These are phyloP conservation scores for Tinamus guttatus DNA, from an alignment of 2,113 vertebrate species.

Conservation along the genomic window DNA sequence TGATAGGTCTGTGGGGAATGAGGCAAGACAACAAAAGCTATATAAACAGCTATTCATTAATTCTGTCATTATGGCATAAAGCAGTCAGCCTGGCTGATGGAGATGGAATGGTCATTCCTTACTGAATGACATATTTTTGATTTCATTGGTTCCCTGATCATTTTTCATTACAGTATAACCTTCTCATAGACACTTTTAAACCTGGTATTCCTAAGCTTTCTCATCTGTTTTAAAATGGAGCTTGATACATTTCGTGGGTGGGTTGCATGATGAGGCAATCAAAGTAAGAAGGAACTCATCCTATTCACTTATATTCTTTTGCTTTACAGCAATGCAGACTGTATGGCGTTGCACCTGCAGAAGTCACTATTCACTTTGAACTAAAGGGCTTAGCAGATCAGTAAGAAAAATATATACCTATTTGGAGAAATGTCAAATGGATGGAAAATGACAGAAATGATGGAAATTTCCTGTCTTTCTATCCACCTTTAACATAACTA, in stretches of 20 bases:
- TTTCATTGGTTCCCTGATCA: not conserved
- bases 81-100: not conserved
- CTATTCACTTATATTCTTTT: not conserved
- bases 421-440: not conserved
- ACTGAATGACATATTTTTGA: not conserved
- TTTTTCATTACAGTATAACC: not conserved
- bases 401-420: not conserved
- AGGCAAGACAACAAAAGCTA: slow-evolving; percentile 1
- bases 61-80: not conserved
- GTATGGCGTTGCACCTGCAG: not conserved
- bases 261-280: not conserved
- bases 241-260: not conserved
- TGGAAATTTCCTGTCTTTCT: not conserved
- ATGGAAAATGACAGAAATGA: not conserved
- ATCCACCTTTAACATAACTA: not conserved
- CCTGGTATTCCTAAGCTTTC: not conserved
- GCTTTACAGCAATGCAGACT: not conserved
- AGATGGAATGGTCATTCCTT: not conserved
- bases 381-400: not conserved
- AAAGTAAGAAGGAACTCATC: not conserved
- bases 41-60: not conserved
- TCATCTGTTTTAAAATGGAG: not conserved
- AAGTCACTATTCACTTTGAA: not conserved
- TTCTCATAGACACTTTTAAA: not conserved
- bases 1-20: not conserved